Evolutionary conservation across 2,888 invertebrate species (phyloP).

Genomic region (Caenorhabditis sp.): DNA sequence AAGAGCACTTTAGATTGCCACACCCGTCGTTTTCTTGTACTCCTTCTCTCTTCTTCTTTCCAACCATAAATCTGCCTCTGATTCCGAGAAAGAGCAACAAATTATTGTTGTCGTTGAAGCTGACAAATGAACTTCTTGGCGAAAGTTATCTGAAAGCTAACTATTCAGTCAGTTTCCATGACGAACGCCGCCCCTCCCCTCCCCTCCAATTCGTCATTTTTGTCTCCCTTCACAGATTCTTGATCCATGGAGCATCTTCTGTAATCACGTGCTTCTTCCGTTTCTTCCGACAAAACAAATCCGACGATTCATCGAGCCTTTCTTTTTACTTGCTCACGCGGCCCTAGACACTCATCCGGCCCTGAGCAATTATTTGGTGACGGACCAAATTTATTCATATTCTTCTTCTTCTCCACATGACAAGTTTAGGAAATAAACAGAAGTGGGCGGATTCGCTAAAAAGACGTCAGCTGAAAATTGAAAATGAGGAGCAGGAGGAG

Average conservation of each 20-base stretch:
- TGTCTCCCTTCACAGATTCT: slow-evolving; percentile 21
- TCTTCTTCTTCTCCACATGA: slow-evolving; percentile 21
- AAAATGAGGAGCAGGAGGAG: neutral
- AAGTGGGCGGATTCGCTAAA: neutral
- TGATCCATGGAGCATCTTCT: slow-evolving; percentile 35
- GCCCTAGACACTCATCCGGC: slow-evolving; percentile 26
- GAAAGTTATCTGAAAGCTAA: too few species aligned
- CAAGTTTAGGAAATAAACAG: slow-evolving; percentile 22
- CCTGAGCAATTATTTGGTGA: slow-evolving; percentile 34
- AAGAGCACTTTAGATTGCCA: neutral
- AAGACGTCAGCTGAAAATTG: slow-evolving; percentile 1
- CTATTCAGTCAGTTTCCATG: too few species aligned
- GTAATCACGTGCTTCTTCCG: slow-evolving; percentile 46
- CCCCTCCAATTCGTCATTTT: neutral
- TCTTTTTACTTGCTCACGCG: slow-evolving; percentile 15
- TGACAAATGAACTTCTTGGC: too few species aligned
- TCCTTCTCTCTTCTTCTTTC: neutral
- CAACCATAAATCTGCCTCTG: neutral
- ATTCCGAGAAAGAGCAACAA: too few species aligned
- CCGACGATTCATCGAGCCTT: slow-evolving; percentile 9
- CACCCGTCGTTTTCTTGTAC: neutral
- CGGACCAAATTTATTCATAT: slow-evolving; percentile 48
- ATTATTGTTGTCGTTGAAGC: too few species aligned
- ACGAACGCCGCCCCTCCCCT: neutral
- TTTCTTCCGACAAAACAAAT: slow-evolving; percentile 38